These are phyloP conservation scores for Vidua macroura DNA, from an alignment of 2,113 vertebrate species.

Conservation along the genomic window DNA sequence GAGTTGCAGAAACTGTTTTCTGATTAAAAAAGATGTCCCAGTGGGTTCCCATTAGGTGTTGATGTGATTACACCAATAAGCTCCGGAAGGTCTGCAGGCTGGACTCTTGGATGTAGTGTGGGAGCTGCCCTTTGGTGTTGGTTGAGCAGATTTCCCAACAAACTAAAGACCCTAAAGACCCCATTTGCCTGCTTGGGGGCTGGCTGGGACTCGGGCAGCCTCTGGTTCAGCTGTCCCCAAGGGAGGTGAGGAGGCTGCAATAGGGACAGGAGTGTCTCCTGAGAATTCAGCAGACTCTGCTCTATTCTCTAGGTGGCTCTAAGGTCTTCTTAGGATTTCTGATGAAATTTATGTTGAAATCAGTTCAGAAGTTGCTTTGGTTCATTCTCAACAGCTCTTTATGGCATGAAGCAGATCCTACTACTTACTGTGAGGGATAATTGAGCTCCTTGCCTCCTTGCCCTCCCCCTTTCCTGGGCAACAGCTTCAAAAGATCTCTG, in stretches of 20 bases:
- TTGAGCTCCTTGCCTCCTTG: neutral
- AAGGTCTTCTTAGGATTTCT: neutral
- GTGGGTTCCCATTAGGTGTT: neutral
- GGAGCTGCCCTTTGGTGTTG: neutral
- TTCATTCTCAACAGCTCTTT: neutral
- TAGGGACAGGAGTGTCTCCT: neutral
- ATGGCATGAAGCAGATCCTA: neutral
- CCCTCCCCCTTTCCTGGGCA: constrained; percentile 42
- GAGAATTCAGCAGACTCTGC: neutral
- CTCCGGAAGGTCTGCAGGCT: neutral
- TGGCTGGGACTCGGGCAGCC: neutral
- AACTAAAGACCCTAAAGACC: neutral
- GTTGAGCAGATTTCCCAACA: neutral
- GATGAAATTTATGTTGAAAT: neutral
- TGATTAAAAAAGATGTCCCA: neutral
- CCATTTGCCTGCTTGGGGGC: accelerated
- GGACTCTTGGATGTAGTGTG: neutral
- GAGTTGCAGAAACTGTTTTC: neutral
- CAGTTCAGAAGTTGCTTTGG: neutral
- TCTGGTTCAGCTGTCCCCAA: neutral
- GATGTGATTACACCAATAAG: neutral
- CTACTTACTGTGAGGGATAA: neutral
- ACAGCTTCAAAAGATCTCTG: constrained; percentile 55
- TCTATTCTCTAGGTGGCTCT: neutral
- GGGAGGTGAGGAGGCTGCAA: neutral